These are phyloP conservation scores for Pollachius pollachius DNA, from an alignment of 2,113 vertebrate species.

Conservation along the genomic window DNA sequence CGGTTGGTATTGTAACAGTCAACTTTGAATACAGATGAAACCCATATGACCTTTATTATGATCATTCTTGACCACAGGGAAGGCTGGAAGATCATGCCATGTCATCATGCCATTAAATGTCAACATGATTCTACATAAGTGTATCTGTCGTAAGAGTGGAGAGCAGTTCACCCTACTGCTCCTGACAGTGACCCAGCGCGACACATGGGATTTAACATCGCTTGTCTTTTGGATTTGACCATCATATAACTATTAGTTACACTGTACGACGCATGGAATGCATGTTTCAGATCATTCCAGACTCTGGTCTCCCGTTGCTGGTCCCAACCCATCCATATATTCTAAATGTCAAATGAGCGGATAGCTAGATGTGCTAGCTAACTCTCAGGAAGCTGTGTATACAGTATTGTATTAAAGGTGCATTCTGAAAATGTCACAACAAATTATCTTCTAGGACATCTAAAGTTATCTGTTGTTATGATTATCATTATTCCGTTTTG, in stretches of 20 bases:
- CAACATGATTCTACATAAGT: too few relatives aligned
- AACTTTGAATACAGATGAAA: neutral
- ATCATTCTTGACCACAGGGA: too few relatives aligned
- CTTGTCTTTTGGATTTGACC: too few relatives aligned
- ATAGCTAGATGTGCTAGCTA: slow-evolving; percentile 66
- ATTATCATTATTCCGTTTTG: too few relatives aligned
- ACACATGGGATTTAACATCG: too few relatives aligned
- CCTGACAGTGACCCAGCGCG: too few relatives aligned
- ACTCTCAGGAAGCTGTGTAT: slow-evolving; percentile 71
- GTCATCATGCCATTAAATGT: too few relatives aligned
- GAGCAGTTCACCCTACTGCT: too few relatives aligned
- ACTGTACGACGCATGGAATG: too few relatives aligned
- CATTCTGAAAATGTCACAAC: slow-evolving; percentile 32
- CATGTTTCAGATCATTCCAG: neutral
- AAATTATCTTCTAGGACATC: neutral
- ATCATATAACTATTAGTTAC: too few relatives aligned
- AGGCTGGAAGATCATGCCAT: too few relatives aligned
- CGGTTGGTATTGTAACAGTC: neutral
- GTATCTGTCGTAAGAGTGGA: too few relatives aligned
- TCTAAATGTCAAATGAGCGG: slow-evolving; percentile 46
- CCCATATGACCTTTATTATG: neutral
- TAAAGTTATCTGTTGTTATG: neutral
- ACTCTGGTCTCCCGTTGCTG: neutral
- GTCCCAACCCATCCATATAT: slow-evolving; percentile 33
- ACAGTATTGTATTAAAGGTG: slow-evolving; percentile 63